Evolutionary conservation across 2,888 invertebrate genomes (phyloP), one percentile per base, ranked within the genome.

Genomic region (Lymantria monacha): DNA sequence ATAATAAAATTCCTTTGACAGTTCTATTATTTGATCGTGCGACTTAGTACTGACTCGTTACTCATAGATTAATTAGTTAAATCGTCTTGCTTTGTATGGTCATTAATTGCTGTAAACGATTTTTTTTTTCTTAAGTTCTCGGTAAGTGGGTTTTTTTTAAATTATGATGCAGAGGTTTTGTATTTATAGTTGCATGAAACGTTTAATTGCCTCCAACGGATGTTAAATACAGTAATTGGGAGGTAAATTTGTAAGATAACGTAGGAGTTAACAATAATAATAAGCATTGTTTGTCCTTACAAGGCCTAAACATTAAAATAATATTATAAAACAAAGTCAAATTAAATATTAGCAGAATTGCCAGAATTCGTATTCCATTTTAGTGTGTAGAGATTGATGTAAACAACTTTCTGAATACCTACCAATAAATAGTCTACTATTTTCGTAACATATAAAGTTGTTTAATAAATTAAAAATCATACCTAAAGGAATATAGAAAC

Each of bases 181-280:
- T 85, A 81, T 88, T 85, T 87, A 87, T 87, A 86, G 86, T 85
- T 87, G 87, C 87, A 81, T 82, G 86, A 82, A 81, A 86, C 79
- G 72, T 79, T 84, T 89, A 88, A 89, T 89, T 87, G 83, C 83
- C 61, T 71, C 68, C 73, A 79, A 76, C 81, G 85, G 85, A 88
- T 83, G 85, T 87, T 83, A 80, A 82, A 82, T 79, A 80, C 83
- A 74, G 83, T 88, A 87, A 87, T 87, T 87, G 83, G 81, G 75
- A 85, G 76, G 78, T 79, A 81, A 80, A 84, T 79, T 81, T 79
- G 74, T 73, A 68, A 85, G 83, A 87, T 85, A 84, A 81, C 72
- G 74, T 70, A 74, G 70, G 73, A 63, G 66, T 69, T 71, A 70
- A 67, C 62, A 69, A 76, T 75, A 57, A 65, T 65, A 59, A 63